Evolutionary conservation across 2,113 vertebrate genomes (phyloP), one percentile per base, ranked within the genome.

Genomic region (Pimephales promelas): DNA sequence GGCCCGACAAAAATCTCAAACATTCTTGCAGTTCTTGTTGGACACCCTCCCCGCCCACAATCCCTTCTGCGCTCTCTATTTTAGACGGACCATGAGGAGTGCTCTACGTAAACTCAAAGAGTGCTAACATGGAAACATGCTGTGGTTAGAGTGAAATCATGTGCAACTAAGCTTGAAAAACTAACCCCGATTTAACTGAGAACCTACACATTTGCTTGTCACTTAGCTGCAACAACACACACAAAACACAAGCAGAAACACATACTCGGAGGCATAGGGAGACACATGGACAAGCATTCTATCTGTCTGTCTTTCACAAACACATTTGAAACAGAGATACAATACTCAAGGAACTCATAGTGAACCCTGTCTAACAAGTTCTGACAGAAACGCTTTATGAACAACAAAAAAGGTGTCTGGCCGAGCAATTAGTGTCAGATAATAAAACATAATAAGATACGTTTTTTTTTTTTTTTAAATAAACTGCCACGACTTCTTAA

Each of bases 311-410:
- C 79, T 24, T 43, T 75, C 43, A 90, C 89, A 86, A 82, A 31
- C 28, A 79, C 28, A 81, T 31, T 36, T 66, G 87, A 85, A 83
- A 49, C 22, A 57, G 43, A 83, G 24, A 47, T 52, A 64, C 49
- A 71, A 40, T 47, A 8, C 47, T 61, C 62, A 28, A 82, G 16
- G 68, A 82, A 85, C 92, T 93, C 90, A 83, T 91, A 85, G 88
- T 89, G 90, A 85, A 92, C 88, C 92, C 89, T 61, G 94, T 90
- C 92, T 90, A 93, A 93, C 94, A 93, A 93, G 94, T 94, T 94
- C 90, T 89, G 87, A 90, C 92, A 91, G 85, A 89, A 88, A 83
- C 28, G 2, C 91, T 88, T 87, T 84, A 71, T 77, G 68, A 87
- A 80, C 73, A 85, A 85, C 70, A 84, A 77, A 72, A 49, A 40